A percentile compares a stretch with the other conserved stretches of the same genome.
Conservation (phyloP, 2,113 vertebrate species). For the Terrapene triunguis region DNA sequence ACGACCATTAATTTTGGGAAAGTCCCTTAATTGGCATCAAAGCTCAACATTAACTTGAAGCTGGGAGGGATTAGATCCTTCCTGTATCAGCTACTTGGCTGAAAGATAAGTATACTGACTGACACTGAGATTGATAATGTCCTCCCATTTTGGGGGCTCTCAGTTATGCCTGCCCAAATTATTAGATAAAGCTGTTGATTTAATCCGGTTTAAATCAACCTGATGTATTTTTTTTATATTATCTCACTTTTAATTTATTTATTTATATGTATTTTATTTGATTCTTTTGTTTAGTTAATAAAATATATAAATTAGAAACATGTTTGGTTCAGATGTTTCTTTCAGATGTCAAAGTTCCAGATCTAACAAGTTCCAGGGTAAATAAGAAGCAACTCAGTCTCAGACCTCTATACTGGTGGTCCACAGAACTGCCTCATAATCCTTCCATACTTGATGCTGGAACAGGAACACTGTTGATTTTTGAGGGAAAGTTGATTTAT, state of each 20-base stretch:
- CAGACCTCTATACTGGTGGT: not conserved
- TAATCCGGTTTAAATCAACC: slow-evolving; percentile 71
- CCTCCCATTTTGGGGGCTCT: slow-evolving; percentile 39
- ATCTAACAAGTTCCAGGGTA: not conserved
- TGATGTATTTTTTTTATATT: slow-evolving; percentile 75
- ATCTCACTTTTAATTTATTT: slow-evolving; percentile 56
- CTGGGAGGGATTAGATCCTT: not conserved
- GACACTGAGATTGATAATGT: not conserved
- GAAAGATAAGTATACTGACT: not conserved
- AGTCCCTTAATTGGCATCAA: not conserved
- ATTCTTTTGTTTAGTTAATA: not conserved
- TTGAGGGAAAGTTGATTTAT: not conserved
- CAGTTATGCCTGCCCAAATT: slow-evolving; percentile 53
- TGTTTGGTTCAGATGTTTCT: not conserved
- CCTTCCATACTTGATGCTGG: not conserved
- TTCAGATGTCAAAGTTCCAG: not conserved
- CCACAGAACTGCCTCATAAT: not conserved
- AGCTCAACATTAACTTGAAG: not conserved
- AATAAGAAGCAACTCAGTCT: not conserved
- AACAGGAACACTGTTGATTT: not conserved
- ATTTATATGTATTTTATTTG: slow-evolving; percentile 39
- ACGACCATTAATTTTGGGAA: not conserved
- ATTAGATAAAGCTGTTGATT: slow-evolving; percentile 63
- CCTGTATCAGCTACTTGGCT: not conserved
- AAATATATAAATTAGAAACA: not conserved